Evolutionary conservation across 2,797 vertebrate species (phyloP), one percentile per base, ranked within the genome.

Genomic region (Diceros bicornis): DNA sequence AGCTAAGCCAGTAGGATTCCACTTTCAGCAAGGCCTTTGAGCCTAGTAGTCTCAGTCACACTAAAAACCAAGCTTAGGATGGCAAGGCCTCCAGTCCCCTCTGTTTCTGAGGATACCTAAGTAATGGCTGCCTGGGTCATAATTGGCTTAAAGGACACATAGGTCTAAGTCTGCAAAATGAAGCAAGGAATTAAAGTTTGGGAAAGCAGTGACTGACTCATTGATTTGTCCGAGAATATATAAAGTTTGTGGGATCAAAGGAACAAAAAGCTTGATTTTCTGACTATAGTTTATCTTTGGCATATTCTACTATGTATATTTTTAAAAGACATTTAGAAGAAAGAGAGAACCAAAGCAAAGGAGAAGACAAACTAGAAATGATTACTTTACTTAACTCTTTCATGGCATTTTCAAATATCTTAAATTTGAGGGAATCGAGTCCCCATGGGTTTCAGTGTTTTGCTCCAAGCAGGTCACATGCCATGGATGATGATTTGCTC

Each of bases 361-460:
- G 72, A 95, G 57, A 96, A 87, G 27, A 44, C 50, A 85, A 84
- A 78, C 9, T 90, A 85, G 25, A 94, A 92, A 89, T 59, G 16
- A 61, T 74, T 79, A 75, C 66, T 92, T 93, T 90, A 29, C 32
- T 97, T 92, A 94, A 92, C 32, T 91, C 57, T 90, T 97, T 92
- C 10, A 27, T 79, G 44, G 57, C 21, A 55, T 71, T 96, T 97
- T 92, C 41, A 81, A 66, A 50, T 47, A 72, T 50, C 59, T 89
- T 83, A 68, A 93, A 71, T 66, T 34, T 20, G 23, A 91, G n/a
- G 12, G 17, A 64, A 44, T 62, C 11, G 74, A 34, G 17, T 84
- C 29, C 29, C 27, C 3, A 8, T 29, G 47, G 78, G 17, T 64
- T 77, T 62, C 59, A 55, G 17, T 44, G 9, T 75, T 94, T 94